Base-by-base conservation (phyloP, 2,797 vertebrate genomes). In the Dromococcyx pavoninus region DNA sequence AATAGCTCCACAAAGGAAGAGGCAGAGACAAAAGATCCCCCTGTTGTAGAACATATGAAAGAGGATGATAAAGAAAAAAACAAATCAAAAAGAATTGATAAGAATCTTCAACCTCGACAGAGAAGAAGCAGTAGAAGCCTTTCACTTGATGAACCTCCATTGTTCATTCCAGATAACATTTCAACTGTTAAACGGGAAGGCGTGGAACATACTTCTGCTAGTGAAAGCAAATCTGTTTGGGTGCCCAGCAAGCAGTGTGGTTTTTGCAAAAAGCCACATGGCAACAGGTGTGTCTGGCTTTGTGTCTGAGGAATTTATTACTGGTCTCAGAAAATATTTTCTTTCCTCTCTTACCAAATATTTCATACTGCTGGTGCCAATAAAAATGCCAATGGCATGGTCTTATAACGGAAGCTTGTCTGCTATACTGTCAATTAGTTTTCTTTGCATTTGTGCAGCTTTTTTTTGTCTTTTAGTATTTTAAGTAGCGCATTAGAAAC, bases 81-180 rank as follows among this genome's bases (percentile, higher is more conserved):
- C 32, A 99, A 98, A 96, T 72, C 97, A 21, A 99, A 98, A 98
- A 99, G 98, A 96, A 91, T 94, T 3, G 99, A 99, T 77, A 99
- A 98, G 96, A 97, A 97, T 73, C 89, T 99, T 62, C 98, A 98
- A 1, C 98, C 98, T 77, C 98, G 98, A 23, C 99, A 99, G 89
- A 99, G 98, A 96, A 98, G 98, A 97, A 99, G 97, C 78, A 97
- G 97, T 60, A 98, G 97, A 96, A 99, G 98, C 92, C 96, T 99
- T 93, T 99, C 99, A 25, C 91, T 99, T 95, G 99, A 99, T 21
- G 99, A 99, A 91, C 99, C 99, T 8, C 98, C 98, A 1, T 97
- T 99, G 86, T 99, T 99, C 93, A 98, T 99, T 96, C 99, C 99
- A 69, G 99, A 99, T 96, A 99, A 99, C 32, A 99, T 99, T 93